Conservation (phyloP, 2,113 vertebrate genomes). For the Oryzias javanicus region DNA sequence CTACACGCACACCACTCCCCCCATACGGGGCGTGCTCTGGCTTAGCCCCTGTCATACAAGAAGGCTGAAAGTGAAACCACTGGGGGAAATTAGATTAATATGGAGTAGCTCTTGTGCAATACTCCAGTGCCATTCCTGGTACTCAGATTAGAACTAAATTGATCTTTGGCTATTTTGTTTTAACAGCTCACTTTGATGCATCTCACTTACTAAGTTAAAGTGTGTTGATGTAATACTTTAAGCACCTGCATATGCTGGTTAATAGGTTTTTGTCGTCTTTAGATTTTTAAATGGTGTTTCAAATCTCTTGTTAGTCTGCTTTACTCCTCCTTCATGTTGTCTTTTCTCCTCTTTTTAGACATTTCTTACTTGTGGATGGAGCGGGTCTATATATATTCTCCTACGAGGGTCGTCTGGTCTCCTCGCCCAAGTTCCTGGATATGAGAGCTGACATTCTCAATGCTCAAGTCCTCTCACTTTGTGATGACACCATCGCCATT, state of each 20-base stretch:
- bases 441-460: constrained; percentile 91
- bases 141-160: constrained; percentile 50
- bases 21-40: constrained; percentile 25
- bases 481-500: constrained; percentile 89
- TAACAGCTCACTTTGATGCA: constrained; percentile 35
- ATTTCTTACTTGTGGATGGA: constrained; percentile 92
- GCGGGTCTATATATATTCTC: constrained; percentile 90
- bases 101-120: constrained; percentile 66
- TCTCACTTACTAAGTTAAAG: constrained; percentile 38
- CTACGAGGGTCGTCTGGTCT: constrained; percentile 92
- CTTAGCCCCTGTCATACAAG: constrained; percentile 58
- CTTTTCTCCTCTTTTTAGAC: constrained; percentile 65
- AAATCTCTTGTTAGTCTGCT: background rate
- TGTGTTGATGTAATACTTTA: constrained; percentile 37
- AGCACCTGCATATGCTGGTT: constrained; percentile 33
- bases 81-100: constrained; percentile 66
- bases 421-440: constrained; percentile 88
- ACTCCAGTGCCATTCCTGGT: constrained; percentile 42
- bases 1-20: constrained; percentile 7
- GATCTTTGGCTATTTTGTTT: constrained; percentile 56
- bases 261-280: constrained; percentile 32
- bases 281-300: constrained; percentile 6
- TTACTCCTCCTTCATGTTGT: constrained; percentile 4
- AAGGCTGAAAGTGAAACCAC: constrained; percentile 63
- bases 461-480: constrained; percentile 86